Evolutionary conservation across 1,140 invertebrate genomes (phyloP).

Genomic region (Formica selysi): DNA sequence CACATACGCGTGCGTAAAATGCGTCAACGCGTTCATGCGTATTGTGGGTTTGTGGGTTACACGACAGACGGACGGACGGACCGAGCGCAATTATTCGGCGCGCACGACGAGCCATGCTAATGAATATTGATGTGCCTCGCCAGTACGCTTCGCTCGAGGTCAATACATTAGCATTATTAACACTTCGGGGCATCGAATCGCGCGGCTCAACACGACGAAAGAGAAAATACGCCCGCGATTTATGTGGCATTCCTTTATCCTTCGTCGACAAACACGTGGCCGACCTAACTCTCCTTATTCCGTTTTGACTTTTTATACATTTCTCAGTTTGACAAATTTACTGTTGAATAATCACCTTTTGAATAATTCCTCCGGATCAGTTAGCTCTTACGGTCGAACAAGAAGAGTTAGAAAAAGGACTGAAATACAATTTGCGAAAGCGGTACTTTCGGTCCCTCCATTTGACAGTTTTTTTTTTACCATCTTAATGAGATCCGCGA

Average conservation of each 20-base stretch:
- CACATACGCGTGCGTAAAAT: constrained; percentile 9
- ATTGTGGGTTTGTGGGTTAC: constrained; percentile 74
- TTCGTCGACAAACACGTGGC: constrained; percentile 6
- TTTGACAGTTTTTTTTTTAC: constrained; percentile 6
- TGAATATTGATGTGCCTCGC: constrained; percentile 80
- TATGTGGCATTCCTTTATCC: not conserved
- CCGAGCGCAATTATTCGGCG: constrained; percentile 72
- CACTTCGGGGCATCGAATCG: constrained; percentile 63
- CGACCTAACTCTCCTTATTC: not conserved
- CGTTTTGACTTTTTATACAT: constrained; percentile 17
- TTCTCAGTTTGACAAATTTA: not conserved
- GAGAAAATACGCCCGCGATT: constrained; percentile 51
- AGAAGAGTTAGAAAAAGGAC: not conserved
- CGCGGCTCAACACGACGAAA: constrained; percentile 14
- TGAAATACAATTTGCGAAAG: not conserved
- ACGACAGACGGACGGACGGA: not conserved
- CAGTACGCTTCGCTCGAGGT: constrained; percentile 68
- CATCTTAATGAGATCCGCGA: not conserved
- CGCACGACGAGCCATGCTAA: constrained; percentile 73
- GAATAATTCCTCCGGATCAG: not conserved
- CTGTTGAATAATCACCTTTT: not conserved
- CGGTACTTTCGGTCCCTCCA: not conserved
- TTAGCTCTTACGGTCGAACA: not conserved
- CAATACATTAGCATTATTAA: constrained; percentile 83
- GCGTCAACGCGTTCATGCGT: constrained; percentile 1